Evolutionary conservation across 2,797 vertebrate species (phyloP).

Genomic region (Denticeps clupeoides): DNA sequence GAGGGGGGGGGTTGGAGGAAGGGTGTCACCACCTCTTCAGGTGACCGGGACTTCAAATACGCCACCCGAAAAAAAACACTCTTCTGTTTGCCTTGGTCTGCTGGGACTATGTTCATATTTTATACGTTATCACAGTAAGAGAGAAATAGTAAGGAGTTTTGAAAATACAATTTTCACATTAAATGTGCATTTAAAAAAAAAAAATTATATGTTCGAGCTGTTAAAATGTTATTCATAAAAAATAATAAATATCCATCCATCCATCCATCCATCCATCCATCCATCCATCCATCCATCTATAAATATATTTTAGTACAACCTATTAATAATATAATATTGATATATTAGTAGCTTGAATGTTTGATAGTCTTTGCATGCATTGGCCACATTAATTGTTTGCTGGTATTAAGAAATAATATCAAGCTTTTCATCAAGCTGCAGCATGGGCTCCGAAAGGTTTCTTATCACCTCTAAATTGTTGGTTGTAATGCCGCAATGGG

Average conservation of each 20-base stretch:
- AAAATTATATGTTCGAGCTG: background rate
- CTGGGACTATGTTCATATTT: conserved; percentile 50
- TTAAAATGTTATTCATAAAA: no score
- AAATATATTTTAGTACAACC: no score
- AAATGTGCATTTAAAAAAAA: no score
- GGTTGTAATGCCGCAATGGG: conserved; percentile 30
- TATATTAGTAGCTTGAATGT: no score
- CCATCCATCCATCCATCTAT: no score
- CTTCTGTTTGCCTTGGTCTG: conserved; percentile 26
- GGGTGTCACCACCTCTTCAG: conserved; percentile 25
- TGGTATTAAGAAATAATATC: conserved; percentile 35
- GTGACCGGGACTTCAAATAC: conserved; percentile 21
- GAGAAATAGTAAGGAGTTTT: conserved; percentile 45
- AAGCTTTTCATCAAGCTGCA: conserved; percentile 20
- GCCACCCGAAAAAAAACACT: conserved; percentile 15
- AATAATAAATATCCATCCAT: no score
- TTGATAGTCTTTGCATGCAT: no score
- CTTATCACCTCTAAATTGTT: conserved; percentile 38
- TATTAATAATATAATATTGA: no score
- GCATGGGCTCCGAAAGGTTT: conserved; percentile 19
- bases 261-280: no score
- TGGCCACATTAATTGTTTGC: no score
- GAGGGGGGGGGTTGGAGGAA: conserved; percentile 22
- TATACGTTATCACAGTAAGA: conserved; percentile 47
- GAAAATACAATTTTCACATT: no score